Conservation (phyloP, 1,140 invertebrate genomes). For the Phthorimaea operculella region DNA sequence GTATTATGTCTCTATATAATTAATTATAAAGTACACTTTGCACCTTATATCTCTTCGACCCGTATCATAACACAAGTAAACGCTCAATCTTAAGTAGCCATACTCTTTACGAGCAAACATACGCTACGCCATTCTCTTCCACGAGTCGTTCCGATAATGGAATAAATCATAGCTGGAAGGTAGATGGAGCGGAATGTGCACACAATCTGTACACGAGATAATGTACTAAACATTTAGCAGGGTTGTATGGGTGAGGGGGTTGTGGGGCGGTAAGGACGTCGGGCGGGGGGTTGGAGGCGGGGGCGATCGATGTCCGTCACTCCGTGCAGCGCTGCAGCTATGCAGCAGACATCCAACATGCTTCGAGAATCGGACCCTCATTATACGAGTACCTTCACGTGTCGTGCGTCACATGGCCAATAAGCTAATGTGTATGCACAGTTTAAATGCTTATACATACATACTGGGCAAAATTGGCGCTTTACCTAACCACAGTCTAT, state of each 20-base stretch:
- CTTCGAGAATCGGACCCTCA: not conserved
- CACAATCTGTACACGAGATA: constrained; percentile 31
- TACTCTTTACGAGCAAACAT: not conserved
- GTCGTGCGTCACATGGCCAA: not conserved
- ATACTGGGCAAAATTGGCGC: no score
- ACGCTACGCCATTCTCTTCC: not conserved
- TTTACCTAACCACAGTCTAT: no score
- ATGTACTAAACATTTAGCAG: constrained; percentile 32
- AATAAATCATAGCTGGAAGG: constrained; percentile 4
- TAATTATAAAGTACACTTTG: no score
- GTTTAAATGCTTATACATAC: no score
- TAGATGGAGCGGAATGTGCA: constrained; percentile 12
- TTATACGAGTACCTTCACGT: not conserved
- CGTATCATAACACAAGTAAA: no score
- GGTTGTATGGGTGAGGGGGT: constrained; percentile 18
- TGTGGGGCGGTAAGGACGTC: not conserved
- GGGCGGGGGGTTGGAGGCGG: constrained; percentile 13
- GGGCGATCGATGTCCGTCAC: constrained; percentile 52
- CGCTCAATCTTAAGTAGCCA: no score
- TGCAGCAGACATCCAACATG: constrained; percentile 36
- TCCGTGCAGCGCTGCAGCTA: constrained; percentile 49
- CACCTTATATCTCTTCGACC: no score
- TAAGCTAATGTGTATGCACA: no score
- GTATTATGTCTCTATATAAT: no score
- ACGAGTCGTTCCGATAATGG: constrained; percentile 1